These are phyloP conservation scores for Daboia siamensis DNA, from an alignment of 2,113 vertebrate genomes.

Conservation along the genomic window DNA sequence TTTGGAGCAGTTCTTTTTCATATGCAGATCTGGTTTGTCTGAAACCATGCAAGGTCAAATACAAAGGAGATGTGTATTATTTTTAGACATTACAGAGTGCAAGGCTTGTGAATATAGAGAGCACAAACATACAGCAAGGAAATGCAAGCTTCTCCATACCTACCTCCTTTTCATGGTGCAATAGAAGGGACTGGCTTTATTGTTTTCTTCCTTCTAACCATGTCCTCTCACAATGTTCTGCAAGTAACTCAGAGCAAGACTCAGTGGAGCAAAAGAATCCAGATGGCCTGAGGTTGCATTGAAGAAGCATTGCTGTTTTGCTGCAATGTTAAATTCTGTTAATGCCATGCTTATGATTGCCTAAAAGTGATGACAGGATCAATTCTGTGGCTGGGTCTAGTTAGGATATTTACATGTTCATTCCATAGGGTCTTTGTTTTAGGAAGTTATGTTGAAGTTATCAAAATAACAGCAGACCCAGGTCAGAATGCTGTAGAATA, in stretches of 20 bases:
- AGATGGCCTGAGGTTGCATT: background rate
- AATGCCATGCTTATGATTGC: background rate
- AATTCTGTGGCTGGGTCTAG: background rate
- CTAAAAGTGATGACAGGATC: background rate
- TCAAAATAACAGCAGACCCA: background rate
- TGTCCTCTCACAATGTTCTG: background rate
- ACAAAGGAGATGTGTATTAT: conserved; percentile 13
- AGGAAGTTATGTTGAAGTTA: background rate
- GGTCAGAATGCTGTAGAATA: background rate
- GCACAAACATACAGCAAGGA: background rate
- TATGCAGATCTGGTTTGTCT: conserved; percentile 27
- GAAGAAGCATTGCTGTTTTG: background rate
- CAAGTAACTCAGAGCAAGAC: background rate
- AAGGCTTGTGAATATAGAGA: background rate
- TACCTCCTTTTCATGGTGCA: background rate
- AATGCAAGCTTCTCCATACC: background rate
- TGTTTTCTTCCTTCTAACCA: background rate
- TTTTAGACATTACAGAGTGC: conserved; percentile 6
- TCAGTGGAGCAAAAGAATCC: background rate
- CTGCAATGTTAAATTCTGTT: background rate
- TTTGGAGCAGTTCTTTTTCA: conserved; percentile 26
- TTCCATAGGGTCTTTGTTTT: background rate
- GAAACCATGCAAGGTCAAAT: conserved; percentile 24
- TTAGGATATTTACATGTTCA: background rate
- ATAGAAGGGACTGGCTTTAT: background rate